phyloP scores from a whole-genome alignment of 2,113 vertebrate genomes.

The Hemichromis elongatus region DNA sequence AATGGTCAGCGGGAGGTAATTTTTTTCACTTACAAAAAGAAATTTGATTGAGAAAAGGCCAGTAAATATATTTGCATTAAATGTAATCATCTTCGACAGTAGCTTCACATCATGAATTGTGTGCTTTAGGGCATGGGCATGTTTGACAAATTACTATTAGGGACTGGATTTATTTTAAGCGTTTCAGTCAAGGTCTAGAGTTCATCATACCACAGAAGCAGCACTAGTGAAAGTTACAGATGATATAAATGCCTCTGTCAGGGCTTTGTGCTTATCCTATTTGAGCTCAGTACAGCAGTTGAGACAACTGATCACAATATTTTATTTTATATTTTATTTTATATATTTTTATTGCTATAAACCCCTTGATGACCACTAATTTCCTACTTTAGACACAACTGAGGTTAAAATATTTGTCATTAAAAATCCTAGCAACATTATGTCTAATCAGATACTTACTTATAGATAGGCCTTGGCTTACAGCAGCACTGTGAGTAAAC shows the following conservation, averaged over 20 bases:
- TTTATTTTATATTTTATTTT: too few species aligned
- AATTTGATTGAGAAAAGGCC: not conserved
- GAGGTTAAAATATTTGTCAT: too few species aligned
- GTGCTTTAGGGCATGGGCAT: not conserved
- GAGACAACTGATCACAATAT: too few species aligned
- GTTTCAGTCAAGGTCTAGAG: not conserved
- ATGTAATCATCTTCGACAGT: rapidly evolving
- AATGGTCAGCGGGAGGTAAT: rapidly evolving
- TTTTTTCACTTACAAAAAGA: not conserved
- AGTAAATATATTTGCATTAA: rapidly evolving
- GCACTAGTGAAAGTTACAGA: too few species aligned
- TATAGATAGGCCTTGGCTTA: not conserved
- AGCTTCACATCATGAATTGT: not conserved
- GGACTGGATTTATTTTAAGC: too few species aligned
- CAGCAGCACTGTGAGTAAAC: not conserved
- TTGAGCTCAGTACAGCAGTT: too few species aligned
- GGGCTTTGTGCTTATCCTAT: too few species aligned
- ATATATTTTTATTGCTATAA: too few species aligned
- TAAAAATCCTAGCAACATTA: not conserved
- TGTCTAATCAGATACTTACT: not conserved
- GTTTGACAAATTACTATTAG: not conserved
- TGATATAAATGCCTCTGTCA: too few species aligned
- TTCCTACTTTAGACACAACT: not conserved
- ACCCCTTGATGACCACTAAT: not conserved
- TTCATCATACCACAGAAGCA: too few species aligned